Conservation (phyloP, 2,797 vertebrate species). For the Peromyscus aztecus region DNA sequence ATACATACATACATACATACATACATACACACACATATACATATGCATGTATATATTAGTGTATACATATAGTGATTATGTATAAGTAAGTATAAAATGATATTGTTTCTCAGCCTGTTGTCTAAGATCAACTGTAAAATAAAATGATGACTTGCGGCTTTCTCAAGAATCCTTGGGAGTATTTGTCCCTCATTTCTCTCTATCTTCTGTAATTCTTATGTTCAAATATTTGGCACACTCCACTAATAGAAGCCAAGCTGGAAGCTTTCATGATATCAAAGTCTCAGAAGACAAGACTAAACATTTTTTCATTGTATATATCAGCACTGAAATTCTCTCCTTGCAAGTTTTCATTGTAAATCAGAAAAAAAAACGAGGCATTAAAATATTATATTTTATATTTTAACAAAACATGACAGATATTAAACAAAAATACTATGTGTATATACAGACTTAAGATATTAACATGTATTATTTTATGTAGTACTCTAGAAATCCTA, state of each 20-base stretch:
- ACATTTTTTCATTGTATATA: background rate
- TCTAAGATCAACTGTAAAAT: background rate
- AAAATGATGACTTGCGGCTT: background rate
- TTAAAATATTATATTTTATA: background rate
- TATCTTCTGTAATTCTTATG: too few species aligned
- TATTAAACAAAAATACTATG: background rate
- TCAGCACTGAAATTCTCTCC: background rate
- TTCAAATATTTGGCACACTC: background rate
- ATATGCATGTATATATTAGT: background rate
- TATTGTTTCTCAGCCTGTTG: background rate
- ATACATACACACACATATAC: background rate
- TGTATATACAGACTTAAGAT: background rate
- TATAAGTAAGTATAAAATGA: background rate
- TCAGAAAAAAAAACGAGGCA: background rate
- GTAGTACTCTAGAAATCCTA: background rate
- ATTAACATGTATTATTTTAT: background rate
- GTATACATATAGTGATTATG: background rate
- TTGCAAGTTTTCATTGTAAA: background rate
- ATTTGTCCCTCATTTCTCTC: background rate
- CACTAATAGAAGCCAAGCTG: background rate
- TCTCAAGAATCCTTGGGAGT: background rate
- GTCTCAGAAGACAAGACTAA: background rate
- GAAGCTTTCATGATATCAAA: background rate
- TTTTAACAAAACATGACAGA: background rate
- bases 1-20: too few species aligned